Conservation (phyloP, 2,797 vertebrate genomes). For the Sebastes taczanowskii region DNA sequence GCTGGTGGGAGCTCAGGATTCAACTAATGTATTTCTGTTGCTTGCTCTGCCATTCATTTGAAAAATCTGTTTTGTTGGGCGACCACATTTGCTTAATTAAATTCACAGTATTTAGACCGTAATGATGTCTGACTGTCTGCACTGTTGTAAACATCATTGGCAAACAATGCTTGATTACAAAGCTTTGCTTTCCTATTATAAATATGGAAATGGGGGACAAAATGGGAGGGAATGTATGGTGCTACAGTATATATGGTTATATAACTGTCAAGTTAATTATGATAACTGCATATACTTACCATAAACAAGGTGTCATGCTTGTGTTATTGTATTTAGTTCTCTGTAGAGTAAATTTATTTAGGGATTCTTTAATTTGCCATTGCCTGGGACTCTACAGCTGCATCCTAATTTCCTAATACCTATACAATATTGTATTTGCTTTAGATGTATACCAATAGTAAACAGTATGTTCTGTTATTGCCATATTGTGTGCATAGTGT, state of each 20-base stretch:
- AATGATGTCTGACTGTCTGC: conserved; percentile 71
- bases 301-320: neutral
- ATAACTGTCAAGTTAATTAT: conserved; percentile 14
- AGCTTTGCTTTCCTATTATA: conserved; percentile 55
- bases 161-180: conserved; percentile 67
- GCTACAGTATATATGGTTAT: conserved; percentile 1
- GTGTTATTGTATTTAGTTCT: neutral
- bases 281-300: neutral
- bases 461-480: neutral
- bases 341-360: neutral
- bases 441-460: neutral
- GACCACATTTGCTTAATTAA: conserved; percentile 64
- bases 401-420: neutral
- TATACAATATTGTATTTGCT: neutral
- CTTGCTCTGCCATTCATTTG: conserved; percentile 33
- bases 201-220: conserved; percentile 61
- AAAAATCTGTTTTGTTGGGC: conserved; percentile 53
- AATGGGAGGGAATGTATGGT: neutral
- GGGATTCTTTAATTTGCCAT: neutral
- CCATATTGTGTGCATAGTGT: neutral
- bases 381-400: neutral
- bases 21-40: conserved; percentile 5
- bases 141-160: conserved; percentile 59
- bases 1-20: neutral
- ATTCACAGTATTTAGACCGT: conserved; percentile 61